Evolutionary conservation across 2,113 vertebrate species (phyloP).

Genomic region (Sylvia atricapilla): DNA sequence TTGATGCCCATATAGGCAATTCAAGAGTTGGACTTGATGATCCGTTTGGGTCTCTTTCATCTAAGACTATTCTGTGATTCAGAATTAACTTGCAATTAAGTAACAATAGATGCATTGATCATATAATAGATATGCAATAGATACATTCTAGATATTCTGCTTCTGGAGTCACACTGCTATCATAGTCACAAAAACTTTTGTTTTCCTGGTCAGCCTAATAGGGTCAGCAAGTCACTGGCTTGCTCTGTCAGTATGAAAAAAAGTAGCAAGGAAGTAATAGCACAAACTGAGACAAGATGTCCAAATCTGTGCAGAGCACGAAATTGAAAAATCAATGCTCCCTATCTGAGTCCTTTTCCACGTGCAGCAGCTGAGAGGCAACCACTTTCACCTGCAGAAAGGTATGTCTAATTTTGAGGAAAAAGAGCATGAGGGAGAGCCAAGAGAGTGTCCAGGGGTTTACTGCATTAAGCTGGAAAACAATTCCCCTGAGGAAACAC

Average conservation of each 20-base stretch:
- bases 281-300: not conserved
- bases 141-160: not conserved
- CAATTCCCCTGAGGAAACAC: not conserved
- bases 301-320: not conserved
- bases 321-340: not conserved
- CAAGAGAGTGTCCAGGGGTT: not conserved
- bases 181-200: not conserved
- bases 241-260: not conserved
- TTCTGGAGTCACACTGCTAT: not conserved
- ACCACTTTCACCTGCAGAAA: not conserved
- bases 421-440: not conserved
- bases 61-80: not conserved
- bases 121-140: not conserved
- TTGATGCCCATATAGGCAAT: not conserved
- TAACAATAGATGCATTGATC: not conserved
- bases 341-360: not conserved
- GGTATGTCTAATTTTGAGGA: not conserved
- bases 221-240: not conserved
- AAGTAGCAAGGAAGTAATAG: not conserved
- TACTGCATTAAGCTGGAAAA: not conserved
- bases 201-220: not conserved
- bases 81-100: not conserved
- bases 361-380: not conserved
- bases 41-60: not conserved
- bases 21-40: not conserved